Evolutionary conservation across 1,140 invertebrate genomes (phyloP).

Genomic region (Diorhabda carinulata): DNA sequence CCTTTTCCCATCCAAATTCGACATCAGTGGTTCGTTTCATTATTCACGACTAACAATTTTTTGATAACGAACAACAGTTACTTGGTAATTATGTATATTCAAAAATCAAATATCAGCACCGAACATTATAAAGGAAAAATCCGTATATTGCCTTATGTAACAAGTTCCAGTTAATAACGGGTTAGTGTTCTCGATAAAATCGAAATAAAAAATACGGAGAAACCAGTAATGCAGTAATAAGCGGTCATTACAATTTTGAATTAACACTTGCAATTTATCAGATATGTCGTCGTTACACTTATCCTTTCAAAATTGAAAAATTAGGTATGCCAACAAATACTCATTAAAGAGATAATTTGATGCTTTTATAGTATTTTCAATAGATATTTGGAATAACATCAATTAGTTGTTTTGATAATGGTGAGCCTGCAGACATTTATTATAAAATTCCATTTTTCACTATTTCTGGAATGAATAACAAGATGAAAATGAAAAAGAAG

Average conservation of each 20-base stretch:
- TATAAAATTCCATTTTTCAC: too few species aligned
- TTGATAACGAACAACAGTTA: background rate
- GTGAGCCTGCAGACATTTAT: too few species aligned
- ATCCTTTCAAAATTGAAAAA: too few species aligned
- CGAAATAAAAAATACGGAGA: background rate
- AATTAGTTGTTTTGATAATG: too few species aligned
- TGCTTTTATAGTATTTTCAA: too few species aligned
- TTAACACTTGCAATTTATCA: background rate
- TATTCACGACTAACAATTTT: background rate
- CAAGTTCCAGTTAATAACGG: background rate
- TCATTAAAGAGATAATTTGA: too few species aligned
- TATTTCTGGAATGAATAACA: too few species aligned
- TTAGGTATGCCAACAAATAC: too few species aligned
- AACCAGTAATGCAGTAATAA: background rate
- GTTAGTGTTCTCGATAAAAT: background rate
- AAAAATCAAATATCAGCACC: background rate
- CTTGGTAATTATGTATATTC: slow-evolving; percentile 1
- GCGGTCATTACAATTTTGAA: background rate
- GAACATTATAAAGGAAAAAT: background rate
- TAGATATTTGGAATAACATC: too few species aligned
- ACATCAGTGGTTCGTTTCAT: too few species aligned
- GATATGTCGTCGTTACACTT: background rate
- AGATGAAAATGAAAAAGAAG: too few species aligned
- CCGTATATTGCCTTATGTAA: background rate
- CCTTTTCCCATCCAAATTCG: too few species aligned